Percentiles rank a stretch among this genome's conserved stretches.
Evolutionary conservation across 2,797 vertebrate species (phyloP).

Genomic region (Chelidonichthys spinosus): DNA sequence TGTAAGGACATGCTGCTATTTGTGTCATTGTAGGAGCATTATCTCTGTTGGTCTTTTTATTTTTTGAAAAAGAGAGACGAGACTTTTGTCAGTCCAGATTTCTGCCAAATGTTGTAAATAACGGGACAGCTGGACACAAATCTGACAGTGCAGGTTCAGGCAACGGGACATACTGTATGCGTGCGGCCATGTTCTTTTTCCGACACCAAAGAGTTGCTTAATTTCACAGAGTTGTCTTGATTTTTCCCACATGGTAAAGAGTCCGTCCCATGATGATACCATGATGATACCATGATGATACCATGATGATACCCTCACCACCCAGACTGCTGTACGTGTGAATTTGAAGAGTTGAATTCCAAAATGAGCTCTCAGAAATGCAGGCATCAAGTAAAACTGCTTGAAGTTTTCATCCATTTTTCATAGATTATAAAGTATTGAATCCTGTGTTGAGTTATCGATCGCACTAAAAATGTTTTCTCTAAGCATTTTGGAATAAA

Average conservation of each 20-base stretch:
- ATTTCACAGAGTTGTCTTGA: slow-evolving; percentile 78
- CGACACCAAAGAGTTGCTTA: slow-evolving; percentile 83
- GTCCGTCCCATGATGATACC: slow-evolving; percentile 17
- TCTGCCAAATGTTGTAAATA: slow-evolving; percentile 90
- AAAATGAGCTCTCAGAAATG: slow-evolving; percentile 39
- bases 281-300: not conserved
- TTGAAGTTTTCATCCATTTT: not conserved
- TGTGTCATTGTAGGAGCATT: slow-evolving; percentile 83
- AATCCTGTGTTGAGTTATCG: slow-evolving; percentile 13
- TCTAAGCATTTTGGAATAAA: slow-evolving; percentile 60
- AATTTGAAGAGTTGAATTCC: slow-evolving; percentile 59
- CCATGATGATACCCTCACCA: not conserved
- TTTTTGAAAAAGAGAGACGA: slow-evolving; percentile 59
- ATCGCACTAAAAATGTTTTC: slow-evolving; percentile 36
- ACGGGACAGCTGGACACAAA: slow-evolving; percentile 84
- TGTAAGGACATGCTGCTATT: slow-evolving; percentile 88
- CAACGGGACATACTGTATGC: slow-evolving; percentile 55
- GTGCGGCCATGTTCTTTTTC: slow-evolving; percentile 74
- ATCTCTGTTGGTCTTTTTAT: slow-evolving; percentile 62
- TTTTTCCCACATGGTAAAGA: slow-evolving; percentile 45
- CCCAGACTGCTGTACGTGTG: slow-evolving; percentile 44
- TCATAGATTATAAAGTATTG: slow-evolving; percentile 30
- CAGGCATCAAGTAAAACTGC: slow-evolving; percentile 13
- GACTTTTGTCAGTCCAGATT: slow-evolving; percentile 75
- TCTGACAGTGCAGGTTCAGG: slow-evolving; percentile 86